Conservation (phyloP, 2,797 vertebrate genomes). For the Acanthurus tractus region DNA sequence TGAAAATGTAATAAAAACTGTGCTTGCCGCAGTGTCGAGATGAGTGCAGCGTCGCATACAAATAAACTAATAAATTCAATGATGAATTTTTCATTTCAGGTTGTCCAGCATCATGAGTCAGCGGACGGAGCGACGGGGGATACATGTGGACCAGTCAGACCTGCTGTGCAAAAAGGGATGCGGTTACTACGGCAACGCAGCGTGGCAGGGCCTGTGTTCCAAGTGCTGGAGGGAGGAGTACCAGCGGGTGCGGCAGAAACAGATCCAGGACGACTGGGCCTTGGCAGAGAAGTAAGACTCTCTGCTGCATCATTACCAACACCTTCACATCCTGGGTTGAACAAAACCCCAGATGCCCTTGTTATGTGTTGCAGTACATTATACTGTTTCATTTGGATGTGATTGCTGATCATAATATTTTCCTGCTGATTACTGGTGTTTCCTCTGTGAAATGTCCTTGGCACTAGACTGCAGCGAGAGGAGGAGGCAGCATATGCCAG, state of each 20-base stretch:
- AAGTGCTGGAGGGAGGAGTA: conserved; percentile 99
- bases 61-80: conserved; percentile 9
- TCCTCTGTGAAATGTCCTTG: background rate
- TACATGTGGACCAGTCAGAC: conserved; percentile 97
- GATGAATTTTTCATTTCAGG: conserved; percentile 38
- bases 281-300: conserved; percentile 92
- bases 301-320: background rate
- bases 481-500: conserved; percentile 97
- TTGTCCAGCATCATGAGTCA: conserved; percentile 91
- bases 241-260: conserved; percentile 94
- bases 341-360: background rate
- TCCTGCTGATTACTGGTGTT: background rate
- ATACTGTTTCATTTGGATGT: too few species aligned
- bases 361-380: too few species aligned
- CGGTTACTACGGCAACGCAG: conserved; percentile 96
- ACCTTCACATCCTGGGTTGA: background rate
- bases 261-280: conserved; percentile 98
- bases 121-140: conserved; percentile 93
- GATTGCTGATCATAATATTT: background rate
- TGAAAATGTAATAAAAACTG: background rate
- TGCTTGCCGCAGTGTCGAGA: background rate
- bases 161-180: conserved; percentile 98
- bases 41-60: background rate
- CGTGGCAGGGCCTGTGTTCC: conserved; percentile 98
- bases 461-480: conserved; percentile 93